Evolutionary conservation across 2,797 vertebrate species (phyloP).

Genomic region (Gymnodraco acuticeps): DNA sequence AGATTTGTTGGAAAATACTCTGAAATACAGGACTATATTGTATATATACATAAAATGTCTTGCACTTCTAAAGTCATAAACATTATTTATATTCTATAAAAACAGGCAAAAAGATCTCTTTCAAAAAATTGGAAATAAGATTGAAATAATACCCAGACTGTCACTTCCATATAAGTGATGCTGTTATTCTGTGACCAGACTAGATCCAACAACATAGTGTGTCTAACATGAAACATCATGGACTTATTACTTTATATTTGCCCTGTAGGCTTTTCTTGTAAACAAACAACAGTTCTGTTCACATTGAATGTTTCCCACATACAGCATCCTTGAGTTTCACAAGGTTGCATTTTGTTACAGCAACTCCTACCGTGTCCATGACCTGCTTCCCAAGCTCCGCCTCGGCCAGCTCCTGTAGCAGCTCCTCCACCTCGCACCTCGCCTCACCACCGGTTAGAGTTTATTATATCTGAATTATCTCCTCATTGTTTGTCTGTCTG

Average conservation of each 20-base stretch:
- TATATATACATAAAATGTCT: neutral
- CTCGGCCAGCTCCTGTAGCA: slow-evolving; percentile 97
- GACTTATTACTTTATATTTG: neutral
- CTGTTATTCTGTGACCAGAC: neutral
- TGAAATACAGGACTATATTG: neutral
- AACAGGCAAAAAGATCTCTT: neutral
- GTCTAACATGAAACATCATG: too few relatives aligned
- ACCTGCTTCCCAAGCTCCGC: slow-evolving; percentile 95
- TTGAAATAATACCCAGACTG: neutral
- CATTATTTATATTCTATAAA: neutral
- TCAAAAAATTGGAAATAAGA: neutral
- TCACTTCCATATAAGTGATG: neutral
- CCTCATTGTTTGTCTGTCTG: neutral
- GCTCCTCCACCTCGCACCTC: slow-evolving; percentile 96
- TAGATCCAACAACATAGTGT: neutral
- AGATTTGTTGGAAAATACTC: neutral
- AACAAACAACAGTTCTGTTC: neutral
- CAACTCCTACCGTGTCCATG: slow-evolving; percentile 91
- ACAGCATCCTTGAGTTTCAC: neutral
- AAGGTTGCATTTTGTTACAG: slow-evolving; percentile 58
- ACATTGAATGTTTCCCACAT: neutral
- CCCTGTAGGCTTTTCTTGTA: neutral
- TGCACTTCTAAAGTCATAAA: neutral
- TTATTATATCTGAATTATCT: slow-evolving; percentile 22
- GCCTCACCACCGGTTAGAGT: slow-evolving; percentile 93